phyloP scores from a whole-genome alignment of 2,797 vertebrate genomes.

The Cyclura pinguis region DNA sequence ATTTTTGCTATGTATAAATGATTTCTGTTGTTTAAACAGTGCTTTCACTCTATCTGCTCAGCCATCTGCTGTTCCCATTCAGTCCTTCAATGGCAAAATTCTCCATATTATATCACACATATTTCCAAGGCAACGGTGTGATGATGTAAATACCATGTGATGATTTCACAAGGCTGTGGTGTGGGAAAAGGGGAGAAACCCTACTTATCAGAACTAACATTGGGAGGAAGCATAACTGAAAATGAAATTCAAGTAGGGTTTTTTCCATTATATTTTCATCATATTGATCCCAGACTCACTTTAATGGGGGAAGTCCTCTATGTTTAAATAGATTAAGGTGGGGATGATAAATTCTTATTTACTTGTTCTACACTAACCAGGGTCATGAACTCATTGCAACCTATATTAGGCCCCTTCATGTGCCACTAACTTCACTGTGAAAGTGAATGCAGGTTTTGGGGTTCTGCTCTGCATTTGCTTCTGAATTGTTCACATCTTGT shows the following conservation, averaged over 20 bases:
- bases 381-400: not conserved
- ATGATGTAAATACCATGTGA: slow-evolving; percentile 23
- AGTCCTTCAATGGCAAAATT: slow-evolving; percentile 27
- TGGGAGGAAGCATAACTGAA: slow-evolving; percentile 25
- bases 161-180: slow-evolving; percentile 2
- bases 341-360: not conserved
- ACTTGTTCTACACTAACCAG: not conserved
- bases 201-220: not conserved
- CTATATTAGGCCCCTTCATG: not conserved
- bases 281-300: not conserved
- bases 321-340: not conserved
- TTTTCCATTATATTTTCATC: not conserved
- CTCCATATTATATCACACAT: not conserved
- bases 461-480: not conserved
- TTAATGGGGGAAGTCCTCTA: not conserved
- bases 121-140: not conserved
- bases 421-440: not conserved
- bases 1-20: slow-evolving; percentile 34
- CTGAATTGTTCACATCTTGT: not conserved
- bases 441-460: not conserved
- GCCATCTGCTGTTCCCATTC: slow-evolving; percentile 48
- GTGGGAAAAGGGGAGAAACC: slow-evolving; percentile 1
- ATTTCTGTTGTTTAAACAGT: slow-evolving; percentile 49
- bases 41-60: slow-evolving; percentile 32
- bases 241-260: slow-evolving; percentile 21